Conservation (phyloP, 30 jellyfish, hydroid and myxozoan genomes). For the Hydractinia echinata region DNA sequence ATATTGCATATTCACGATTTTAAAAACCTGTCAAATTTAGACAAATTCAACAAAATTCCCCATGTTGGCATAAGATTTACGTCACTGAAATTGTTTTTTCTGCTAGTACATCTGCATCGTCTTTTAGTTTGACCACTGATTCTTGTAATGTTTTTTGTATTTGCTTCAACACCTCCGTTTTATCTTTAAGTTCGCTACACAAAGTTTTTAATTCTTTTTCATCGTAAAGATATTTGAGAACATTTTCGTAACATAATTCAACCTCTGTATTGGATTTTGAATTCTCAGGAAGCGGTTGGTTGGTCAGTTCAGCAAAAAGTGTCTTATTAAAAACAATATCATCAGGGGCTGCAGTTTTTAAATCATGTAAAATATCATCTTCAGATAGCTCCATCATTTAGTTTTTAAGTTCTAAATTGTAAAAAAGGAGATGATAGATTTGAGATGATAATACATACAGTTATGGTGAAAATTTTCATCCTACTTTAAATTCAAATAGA, state of each 20-base stretch:
- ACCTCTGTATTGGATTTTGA: neutral
- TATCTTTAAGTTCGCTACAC: neutral
- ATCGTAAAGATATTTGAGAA: slow-evolving; percentile 1
- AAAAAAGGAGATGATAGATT: too few relatives aligned
- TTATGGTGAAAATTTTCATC: too few relatives aligned
- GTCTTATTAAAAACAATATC: slow-evolving; percentile 22
- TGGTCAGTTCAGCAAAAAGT: slow-evolving; percentile 7
- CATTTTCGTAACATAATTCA: slow-evolving; percentile 16
- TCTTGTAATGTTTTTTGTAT: neutral
- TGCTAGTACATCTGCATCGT: neutral
- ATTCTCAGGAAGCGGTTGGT: neutral
- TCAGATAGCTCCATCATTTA: neutral
- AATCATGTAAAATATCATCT: slow-evolving; percentile 17
- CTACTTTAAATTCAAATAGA: too few relatives aligned
- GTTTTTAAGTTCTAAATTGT: too few relatives aligned
- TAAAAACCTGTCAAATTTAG: neutral
- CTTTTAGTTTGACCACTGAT: slow-evolving; percentile 1
- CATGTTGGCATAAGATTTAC: neutral
- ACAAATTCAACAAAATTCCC: neutral
- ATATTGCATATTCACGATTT: neutral
- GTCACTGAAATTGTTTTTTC: neutral
- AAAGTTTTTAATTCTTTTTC: slow-evolving; percentile 1
- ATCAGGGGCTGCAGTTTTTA: slow-evolving; percentile 21
- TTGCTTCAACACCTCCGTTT: neutral
- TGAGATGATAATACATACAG: too few relatives aligned